These are phyloP conservation scores for Apoda limacodes DNA, from an alignment of 2,888 invertebrate species.

Conservation along the genomic window DNA sequence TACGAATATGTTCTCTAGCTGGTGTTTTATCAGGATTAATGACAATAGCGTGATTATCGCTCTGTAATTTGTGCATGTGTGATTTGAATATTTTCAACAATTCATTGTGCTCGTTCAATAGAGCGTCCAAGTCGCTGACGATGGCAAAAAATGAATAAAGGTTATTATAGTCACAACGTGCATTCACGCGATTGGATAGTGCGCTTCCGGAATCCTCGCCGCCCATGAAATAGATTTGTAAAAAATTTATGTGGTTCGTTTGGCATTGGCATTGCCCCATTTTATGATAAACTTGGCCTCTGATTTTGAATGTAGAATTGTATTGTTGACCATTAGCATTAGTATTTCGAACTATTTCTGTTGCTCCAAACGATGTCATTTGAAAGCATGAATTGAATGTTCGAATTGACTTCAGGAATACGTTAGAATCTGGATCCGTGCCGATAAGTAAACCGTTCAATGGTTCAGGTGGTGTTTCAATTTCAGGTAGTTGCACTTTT, in stretches of 20 bases:
- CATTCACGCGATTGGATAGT: constrained; percentile 23
- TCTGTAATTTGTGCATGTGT: constrained; percentile 25
- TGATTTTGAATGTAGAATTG: constrained; percentile 17
- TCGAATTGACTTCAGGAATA: constrained; percentile 10
- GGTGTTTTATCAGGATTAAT: constrained; percentile 26
- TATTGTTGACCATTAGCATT: constrained; percentile 16
- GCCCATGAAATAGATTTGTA: constrained; percentile 19
- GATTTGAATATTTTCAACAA: constrained; percentile 29
- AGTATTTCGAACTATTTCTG: constrained; percentile 16
- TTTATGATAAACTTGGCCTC: constrained; percentile 20
- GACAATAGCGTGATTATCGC: constrained; percentile 19
- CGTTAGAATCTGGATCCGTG: constrained; percentile 16
- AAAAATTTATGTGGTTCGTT: constrained; percentile 17
- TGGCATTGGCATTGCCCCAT: constrained; percentile 19
- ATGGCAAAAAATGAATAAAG: constrained; percentile 20
- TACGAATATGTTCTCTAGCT: constrained; percentile 28
- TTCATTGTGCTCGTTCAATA: constrained; percentile 24
- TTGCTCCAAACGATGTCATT: constrained; percentile 20
- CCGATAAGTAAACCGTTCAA: constrained; percentile 17
- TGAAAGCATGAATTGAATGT: constrained; percentile 17
- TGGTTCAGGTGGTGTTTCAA: constrained; percentile 19
- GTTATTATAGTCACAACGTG: constrained; percentile 17
- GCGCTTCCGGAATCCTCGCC: constrained; percentile 16
- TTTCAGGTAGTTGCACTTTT: constrained; percentile 16
- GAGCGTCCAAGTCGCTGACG: constrained; percentile 13